Evolutionary conservation across 2,888 invertebrate species (phyloP), one percentile per base, ranked within the genome.

Genomic region (Volucella inanis): DNA sequence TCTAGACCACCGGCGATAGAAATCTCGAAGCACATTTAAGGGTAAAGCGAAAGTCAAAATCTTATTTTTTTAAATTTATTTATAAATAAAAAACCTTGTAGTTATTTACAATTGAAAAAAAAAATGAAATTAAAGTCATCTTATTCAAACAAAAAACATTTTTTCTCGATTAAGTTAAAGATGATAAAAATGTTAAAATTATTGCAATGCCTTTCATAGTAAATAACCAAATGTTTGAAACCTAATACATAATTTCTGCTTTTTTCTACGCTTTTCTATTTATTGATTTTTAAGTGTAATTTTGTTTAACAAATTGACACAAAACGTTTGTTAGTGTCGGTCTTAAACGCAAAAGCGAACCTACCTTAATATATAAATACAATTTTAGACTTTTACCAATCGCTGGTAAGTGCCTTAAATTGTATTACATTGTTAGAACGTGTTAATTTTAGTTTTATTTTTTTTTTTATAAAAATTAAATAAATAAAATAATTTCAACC

Each of bases 91-190:
- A 50, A 78, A 65, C 79, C 45, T 74, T 70, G 74, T 41, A 79
- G 67, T 68, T 79, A 83, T 83, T 74, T 83, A 83, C 83, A 79
- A 74, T 68, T 78, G 65, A 52, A 81, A 64, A 76, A 50, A 45
- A 50, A 31, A 14, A 59, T 31, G 47, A 57, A 59, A 59, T 59
- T 67, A 70, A 76, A 83, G 68, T 74, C 50, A 22, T 50, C 67
- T 74, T 78, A 55, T 50, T 31, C 31, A 31, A 31, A 31, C 0
- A 68, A 78, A 49, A 45, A 67, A 54, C 43, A 43, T 59, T 31
- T 11, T 41, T 2, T 61, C 14, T 49, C 55, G 18, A 47, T 31
- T 67, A 74, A 67, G 57, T 71, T 72, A 41, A 57, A 39, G 52
- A 45, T 76, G 43, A 47, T 74, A 57, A 31, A 57, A 41, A 59